A percentile compares a stretch with the other conserved stretches of the same genome.
Conservation (phyloP, 2,113 vertebrate genomes). For the Misgurnus mizolepis region DNA sequence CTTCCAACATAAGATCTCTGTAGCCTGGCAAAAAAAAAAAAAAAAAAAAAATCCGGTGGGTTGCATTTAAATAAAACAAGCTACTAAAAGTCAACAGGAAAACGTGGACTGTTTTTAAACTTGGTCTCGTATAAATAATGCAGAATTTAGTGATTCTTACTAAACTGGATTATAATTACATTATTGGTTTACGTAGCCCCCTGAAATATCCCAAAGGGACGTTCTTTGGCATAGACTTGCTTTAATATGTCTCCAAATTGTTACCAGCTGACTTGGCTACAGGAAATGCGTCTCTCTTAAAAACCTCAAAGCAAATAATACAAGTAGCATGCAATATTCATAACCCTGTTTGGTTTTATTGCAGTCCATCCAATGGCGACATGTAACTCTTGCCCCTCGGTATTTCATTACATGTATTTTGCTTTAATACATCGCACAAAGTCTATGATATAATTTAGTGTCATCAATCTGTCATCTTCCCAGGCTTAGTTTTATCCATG, state of each 20-base stretch:
- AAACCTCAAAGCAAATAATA: conserved; percentile 74
- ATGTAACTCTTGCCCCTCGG: conserved; percentile 57
- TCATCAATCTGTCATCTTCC: conserved; percentile 57
- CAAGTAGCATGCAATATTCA: conserved; percentile 69
- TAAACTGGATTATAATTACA: conserved; percentile 70
- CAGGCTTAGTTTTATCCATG: conserved; percentile 48
- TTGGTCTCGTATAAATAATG: conserved; percentile 62
- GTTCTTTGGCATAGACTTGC: conserved; percentile 70
- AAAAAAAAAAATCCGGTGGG: conserved; percentile 7
- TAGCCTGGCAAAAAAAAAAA: conserved; percentile 35
- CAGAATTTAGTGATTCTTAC: conserved; percentile 60
- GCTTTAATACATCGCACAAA: conserved; percentile 45
- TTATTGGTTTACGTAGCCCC: conserved; percentile 74
- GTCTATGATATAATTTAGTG: conserved; percentile 52
- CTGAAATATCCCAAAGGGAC: conserved; percentile 71
- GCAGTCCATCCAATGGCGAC: conserved; percentile 54
- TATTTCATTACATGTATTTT: conserved; percentile 59
- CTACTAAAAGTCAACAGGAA: conserved; percentile 57
- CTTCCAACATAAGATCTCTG: conserved; percentile 20
- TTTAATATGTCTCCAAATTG: conserved; percentile 76
- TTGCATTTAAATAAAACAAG: conserved; percentile 48
- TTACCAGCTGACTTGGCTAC: conserved; percentile 72
- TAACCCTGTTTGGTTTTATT: conserved; percentile 60
- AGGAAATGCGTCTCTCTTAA: conserved; percentile 74
- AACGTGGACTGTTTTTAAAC: conserved; percentile 54